These are phyloP conservation scores for Heliconius sara DNA, from an alignment of 2,888 invertebrate species.

Conservation along the genomic window DNA sequence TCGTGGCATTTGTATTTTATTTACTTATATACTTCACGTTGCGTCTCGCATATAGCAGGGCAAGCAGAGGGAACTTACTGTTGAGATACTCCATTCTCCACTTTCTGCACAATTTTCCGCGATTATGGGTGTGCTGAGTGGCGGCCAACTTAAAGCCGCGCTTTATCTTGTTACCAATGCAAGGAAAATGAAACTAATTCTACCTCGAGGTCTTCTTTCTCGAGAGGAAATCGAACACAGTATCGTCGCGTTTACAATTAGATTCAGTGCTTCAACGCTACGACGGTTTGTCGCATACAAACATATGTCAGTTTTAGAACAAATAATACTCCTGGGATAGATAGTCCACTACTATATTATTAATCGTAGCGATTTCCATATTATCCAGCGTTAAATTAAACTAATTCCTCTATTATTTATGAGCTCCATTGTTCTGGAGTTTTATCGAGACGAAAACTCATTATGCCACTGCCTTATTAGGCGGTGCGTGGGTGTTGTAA, in stretches of 20 bases:
- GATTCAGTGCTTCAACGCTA: background rate
- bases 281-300: background rate
- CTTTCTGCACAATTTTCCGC: background rate
- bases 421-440: constrained; percentile 28
- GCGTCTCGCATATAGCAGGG: too few relatives aligned
- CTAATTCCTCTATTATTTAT: constrained; percentile 38
- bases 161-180: background rate
- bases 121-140: background rate
- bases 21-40: background rate
- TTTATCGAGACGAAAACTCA: constrained; percentile 31
- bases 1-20: background rate
- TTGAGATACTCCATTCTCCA: background rate
- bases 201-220: background rate
- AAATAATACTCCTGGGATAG: constrained; percentile 28
- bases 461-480: constrained; percentile 16
- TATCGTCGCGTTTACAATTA: background rate
- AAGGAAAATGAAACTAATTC: background rate
- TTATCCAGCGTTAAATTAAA: constrained; percentile 69
- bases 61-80: background rate
- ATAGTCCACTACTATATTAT: constrained; percentile 55
- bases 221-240: background rate
- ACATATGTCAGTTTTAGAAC: constrained; percentile 15
- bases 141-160: background rate
- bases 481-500: constrained; percentile 8
- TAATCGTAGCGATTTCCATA: constrained; percentile 69